Conservation (phyloP, 1,140 invertebrate genomes). For the Temnothorax curvispinosus region DNA sequence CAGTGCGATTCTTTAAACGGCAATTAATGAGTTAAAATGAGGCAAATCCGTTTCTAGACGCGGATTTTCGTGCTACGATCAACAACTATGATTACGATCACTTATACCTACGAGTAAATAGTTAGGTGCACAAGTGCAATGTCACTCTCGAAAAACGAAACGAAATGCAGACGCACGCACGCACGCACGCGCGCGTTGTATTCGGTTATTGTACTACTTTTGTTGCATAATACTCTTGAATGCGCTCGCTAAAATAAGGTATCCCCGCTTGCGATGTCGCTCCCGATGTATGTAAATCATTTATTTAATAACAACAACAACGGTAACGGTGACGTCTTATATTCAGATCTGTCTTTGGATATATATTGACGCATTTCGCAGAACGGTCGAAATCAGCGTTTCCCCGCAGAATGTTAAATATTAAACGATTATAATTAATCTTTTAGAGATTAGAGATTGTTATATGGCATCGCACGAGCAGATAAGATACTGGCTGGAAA, state of each 20-base stretch:
- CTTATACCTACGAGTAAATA: constrained; percentile 56
- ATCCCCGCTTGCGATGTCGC: constrained; percentile 53
- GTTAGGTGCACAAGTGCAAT: constrained; percentile 57
- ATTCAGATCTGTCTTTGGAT: constrained; percentile 60
- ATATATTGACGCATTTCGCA: constrained; percentile 33
- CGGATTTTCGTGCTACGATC: constrained; percentile 38
- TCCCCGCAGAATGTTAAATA: neutral
- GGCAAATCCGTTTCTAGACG: constrained; percentile 18
- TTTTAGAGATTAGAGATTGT: neutral
- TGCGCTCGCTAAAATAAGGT: constrained; percentile 57
- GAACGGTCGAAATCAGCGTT: constrained; percentile 44
- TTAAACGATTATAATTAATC: neutral
- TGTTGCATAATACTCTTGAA: constrained; percentile 60
- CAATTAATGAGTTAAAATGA: constrained; percentile 52
- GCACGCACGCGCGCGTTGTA: neutral
- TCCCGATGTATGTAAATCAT: constrained; percentile 48
- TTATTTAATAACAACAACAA: constrained; percentile 61
- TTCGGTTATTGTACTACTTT: constrained; percentile 54
- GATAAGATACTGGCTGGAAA: neutral
- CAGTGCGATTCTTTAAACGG: constrained; percentile 17
- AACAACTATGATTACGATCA: constrained; percentile 58
- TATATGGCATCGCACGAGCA: neutral
- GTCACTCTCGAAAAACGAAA: constrained; percentile 56
- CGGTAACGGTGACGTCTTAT: constrained; percentile 45
- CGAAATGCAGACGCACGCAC: constrained; percentile 35